phyloP scores from a whole-genome alignment of 2,113 vertebrate species.

The Aphyosemion australe region DNA sequence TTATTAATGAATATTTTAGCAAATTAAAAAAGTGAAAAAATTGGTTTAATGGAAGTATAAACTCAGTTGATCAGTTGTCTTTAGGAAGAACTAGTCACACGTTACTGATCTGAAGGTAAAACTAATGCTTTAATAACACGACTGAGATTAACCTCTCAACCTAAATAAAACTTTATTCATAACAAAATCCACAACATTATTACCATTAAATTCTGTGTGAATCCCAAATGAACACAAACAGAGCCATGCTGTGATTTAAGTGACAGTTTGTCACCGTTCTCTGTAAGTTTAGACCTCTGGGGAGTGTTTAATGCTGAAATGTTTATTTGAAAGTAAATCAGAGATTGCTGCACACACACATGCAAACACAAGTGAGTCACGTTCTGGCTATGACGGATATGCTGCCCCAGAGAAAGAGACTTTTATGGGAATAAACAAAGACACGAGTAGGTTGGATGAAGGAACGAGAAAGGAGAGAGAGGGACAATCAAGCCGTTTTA shows the following conservation, averaged over 20 bases:
- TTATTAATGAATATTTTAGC: too few species aligned
- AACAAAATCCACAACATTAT: background rate
- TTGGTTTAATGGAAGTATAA: too few species aligned
- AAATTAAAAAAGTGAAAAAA: too few species aligned
- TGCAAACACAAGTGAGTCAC: constrained; percentile 61
- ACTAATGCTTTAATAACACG: background rate
- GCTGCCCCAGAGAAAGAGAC: constrained; percentile 56
- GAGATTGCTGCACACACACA: constrained; percentile 30
- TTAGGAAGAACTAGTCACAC: background rate
- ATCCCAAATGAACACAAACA: background rate
- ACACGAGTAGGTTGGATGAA: constrained; percentile 12
- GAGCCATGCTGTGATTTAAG: background rate
- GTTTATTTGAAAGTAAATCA: constrained; percentile 52
- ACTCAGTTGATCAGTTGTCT: too few species aligned
- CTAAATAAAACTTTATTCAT: background rate
- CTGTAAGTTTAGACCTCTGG: background rate
- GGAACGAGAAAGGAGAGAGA: constrained; percentile 8
- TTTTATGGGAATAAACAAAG: constrained; percentile 77
- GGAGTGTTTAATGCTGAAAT: constrained; percentile 16
- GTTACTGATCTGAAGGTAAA: background rate
- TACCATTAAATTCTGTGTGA: background rate
- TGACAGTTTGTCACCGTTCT: background rate
- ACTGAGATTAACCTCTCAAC: background rate
- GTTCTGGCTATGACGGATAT: constrained; percentile 68
- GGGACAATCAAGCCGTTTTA: constrained; percentile 1